Conservation (phyloP, 92 coral and sea anemone genomes). For the Paramuricea clavata region DNA sequence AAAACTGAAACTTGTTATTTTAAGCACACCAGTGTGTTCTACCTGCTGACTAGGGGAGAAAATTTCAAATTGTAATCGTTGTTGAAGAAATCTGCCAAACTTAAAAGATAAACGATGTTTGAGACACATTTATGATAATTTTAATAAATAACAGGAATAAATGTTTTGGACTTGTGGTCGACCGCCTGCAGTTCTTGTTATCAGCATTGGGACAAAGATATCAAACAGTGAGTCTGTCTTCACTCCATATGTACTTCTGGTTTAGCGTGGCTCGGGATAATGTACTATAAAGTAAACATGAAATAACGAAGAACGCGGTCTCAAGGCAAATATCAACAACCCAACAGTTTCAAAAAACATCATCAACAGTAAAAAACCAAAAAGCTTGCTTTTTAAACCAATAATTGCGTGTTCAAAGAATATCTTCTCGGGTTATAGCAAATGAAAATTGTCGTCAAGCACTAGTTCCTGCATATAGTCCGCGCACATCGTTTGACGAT, state of each 20-base stretch:
- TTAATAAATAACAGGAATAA: background rate
- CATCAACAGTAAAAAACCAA: too few relatives aligned
- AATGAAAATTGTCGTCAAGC: too few relatives aligned
- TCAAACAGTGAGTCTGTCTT: conserved; percentile 5
- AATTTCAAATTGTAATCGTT: background rate
- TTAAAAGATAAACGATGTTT: background rate
- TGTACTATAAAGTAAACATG: background rate
- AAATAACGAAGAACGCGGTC: background rate
- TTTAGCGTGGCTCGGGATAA: too few relatives aligned
- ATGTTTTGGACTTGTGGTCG: conserved; percentile 12
- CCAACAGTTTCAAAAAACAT: too few relatives aligned
- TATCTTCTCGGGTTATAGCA: too few relatives aligned
- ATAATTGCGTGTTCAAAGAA: too few relatives aligned
- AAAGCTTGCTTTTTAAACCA: too few relatives aligned
- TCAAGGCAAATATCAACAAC: too few relatives aligned
- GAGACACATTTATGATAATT: background rate
- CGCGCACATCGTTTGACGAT: too few relatives aligned
- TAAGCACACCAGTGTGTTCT: background rate
- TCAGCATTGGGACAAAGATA: background rate
- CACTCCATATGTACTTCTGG: background rate
- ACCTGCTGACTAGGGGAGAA: background rate
- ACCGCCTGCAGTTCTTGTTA: conserved; percentile 13
- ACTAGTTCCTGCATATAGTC: too few relatives aligned
- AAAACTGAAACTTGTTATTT: background rate
- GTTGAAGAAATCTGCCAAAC: background rate